phyloP scores from a whole-genome alignment of 2,797 vertebrate species.

The Chaenodraco wilsoni region DNA sequence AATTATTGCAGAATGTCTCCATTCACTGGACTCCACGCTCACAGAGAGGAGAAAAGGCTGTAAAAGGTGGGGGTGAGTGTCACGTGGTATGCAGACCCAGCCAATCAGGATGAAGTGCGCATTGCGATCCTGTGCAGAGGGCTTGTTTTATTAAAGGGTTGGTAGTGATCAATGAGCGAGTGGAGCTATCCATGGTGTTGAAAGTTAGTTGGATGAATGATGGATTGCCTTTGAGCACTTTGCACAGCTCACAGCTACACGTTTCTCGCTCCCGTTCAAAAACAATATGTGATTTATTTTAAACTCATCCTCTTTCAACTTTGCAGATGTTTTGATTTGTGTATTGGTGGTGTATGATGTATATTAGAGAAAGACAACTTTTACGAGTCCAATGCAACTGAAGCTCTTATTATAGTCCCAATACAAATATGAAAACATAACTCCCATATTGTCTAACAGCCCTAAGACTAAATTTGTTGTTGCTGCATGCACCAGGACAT shows the following conservation, averaged over 20 bases:
- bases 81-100: conserved; percentile 53
- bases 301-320: neutral
- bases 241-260: conserved; percentile 38
- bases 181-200: conserved; percentile 56
- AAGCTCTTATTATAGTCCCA: conserved; percentile 30
- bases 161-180: conserved; percentile 70
- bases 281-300: neutral
- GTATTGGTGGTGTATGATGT: neutral
- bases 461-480: conserved; percentile 57
- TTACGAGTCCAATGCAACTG: conserved; percentile 25
- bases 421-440: conserved; percentile 40
- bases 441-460: conserved; percentile 29
- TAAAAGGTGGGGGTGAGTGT: conserved; percentile 38
- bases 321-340: conserved; percentile 2
- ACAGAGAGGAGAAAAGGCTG: conserved; percentile 11
- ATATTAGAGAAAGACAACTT: conserved; percentile 6
- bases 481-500: conserved; percentile 53
- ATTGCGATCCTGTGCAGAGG: conserved; percentile 82
- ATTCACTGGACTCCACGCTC: conserved; percentile 56
- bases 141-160: conserved; percentile 71
- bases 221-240: conserved; percentile 44
- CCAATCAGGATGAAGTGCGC: conserved; percentile 81
- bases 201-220: conserved; percentile 47
- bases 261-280: neutral
- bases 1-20: conserved; percentile 36